These are phyloP conservation scores for Egretta garzetta DNA, from an alignment of 2,113 vertebrate species.

Conservation along the genomic window DNA sequence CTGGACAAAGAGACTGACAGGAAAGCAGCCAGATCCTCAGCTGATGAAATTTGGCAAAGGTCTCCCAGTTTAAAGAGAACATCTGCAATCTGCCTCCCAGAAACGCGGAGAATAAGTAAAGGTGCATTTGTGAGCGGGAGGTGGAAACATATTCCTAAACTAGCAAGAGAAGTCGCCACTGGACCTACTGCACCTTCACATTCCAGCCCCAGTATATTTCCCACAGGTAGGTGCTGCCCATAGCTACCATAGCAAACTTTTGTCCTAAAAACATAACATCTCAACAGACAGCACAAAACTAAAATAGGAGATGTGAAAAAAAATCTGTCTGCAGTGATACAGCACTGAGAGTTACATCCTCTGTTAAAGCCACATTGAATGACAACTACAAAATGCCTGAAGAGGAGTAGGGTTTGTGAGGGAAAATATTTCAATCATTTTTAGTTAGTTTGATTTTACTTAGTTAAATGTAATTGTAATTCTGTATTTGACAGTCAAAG, in stretches of 20 bases:
- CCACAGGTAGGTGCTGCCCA: not conserved
- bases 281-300: not conserved
- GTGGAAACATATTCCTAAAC: not conserved
- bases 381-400: not conserved
- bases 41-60: not conserved
- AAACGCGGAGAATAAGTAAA: not conserved
- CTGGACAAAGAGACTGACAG: not conserved
- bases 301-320: not conserved
- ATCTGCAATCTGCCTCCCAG: not conserved
- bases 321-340: not conserved
- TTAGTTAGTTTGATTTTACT: not conserved
- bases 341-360: not conserved
- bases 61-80: not conserved
- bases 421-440: not conserved
- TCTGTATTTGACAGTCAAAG: not conserved
- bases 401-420: not conserved
- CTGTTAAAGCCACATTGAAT: not conserved
- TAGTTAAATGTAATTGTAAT: not conserved
- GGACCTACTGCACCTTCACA: not conserved
- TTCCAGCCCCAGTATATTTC: not conserved
- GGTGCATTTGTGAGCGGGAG: fast-evolving
- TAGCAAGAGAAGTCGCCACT: not conserved
- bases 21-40: not conserved
- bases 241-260: not conserved
- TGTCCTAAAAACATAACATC: not conserved